Percentiles rank a stretch among this genome's conserved stretches.
phyloP scores from a whole-genome alignment of 2,797 vertebrate genomes.

The Mormyrus hasselquistii region DNA sequence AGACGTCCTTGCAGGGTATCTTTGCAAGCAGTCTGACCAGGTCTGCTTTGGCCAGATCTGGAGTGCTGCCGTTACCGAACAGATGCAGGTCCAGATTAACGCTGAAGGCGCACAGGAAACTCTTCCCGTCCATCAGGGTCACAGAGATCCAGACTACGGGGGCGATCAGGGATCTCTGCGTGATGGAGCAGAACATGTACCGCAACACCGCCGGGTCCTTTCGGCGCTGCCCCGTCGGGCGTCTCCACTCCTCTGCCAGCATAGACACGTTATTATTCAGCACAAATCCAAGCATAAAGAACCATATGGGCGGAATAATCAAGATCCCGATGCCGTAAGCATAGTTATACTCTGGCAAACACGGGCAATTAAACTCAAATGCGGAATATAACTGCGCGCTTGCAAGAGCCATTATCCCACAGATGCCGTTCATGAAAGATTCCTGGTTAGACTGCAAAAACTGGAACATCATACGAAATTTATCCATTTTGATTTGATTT shows the following conservation, averaged over 20 bases:
- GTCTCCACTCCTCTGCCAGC: conserved; percentile 86
- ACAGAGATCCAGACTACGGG: conserved; percentile 87
- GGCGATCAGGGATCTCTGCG: conserved; percentile 82
- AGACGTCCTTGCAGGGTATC: conserved; percentile 84
- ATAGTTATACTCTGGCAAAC: conserved; percentile 81
- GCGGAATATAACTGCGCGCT: conserved; percentile 89
- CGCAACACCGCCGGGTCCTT: conserved; percentile 80
- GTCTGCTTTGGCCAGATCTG: conserved; percentile 58
- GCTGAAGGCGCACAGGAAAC: conserved; percentile 89
- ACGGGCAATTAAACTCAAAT: conserved; percentile 93
- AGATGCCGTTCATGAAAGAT: conserved; percentile 96
- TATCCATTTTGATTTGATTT: conserved; percentile 73
- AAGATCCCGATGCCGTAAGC: conserved; percentile 82
- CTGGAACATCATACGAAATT: conserved; percentile 97
- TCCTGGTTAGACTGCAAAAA: conserved; percentile 98
- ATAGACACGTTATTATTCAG: conserved; percentile 94
- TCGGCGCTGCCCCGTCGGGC: conserved; percentile 70
- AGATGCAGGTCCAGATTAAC: conserved; percentile 65
- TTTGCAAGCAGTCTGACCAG: conserved; percentile 68
- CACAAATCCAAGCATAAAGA: conserved; percentile 90
- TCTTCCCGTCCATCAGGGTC: conserved; percentile 88
- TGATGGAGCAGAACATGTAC: conserved; percentile 91
- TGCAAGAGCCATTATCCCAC: conserved; percentile 90
- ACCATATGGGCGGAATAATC: conserved; percentile 77
- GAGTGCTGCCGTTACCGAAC: conserved; percentile 67